Conservation (phyloP, 2,113 vertebrate genomes). For the Muntiacus muntjak region DNA sequence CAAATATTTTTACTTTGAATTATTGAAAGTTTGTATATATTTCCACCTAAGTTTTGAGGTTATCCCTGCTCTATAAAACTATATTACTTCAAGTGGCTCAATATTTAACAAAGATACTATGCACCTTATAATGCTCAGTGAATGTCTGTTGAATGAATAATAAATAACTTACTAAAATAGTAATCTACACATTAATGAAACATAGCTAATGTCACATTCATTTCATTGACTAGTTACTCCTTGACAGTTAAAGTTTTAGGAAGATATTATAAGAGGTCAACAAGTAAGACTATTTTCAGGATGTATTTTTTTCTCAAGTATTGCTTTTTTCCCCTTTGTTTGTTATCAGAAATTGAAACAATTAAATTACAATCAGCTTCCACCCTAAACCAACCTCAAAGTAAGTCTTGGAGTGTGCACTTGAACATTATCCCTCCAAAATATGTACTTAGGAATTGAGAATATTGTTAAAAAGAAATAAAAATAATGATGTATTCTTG, state of each 20-base stretch:
- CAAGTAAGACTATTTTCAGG: neutral
- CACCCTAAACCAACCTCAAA: neutral
- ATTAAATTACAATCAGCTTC: neutral
- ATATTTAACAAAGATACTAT: neutral
- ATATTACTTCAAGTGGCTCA: neutral
- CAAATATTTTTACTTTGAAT: conserved; percentile 31
- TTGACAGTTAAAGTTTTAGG: neutral
- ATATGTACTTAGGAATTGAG: neutral
- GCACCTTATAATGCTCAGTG: neutral
- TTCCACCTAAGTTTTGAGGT: neutral
- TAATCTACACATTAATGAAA: neutral
- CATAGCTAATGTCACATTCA: neutral
- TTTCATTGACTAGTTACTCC: neutral
- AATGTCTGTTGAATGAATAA: neutral
- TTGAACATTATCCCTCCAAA: neutral
- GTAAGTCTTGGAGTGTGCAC: neutral
- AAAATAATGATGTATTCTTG: neutral
- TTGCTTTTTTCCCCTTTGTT: neutral
- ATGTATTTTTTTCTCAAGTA: neutral
- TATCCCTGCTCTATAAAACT: neutral
- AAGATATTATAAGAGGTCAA: neutral
- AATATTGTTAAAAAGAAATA: neutral
- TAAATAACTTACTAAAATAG: neutral
- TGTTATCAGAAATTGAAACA: neutral
- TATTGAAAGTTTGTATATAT: neutral